Conservation (phyloP, 2,113 vertebrate genomes). For the Callorhinus ursinus region DNA sequence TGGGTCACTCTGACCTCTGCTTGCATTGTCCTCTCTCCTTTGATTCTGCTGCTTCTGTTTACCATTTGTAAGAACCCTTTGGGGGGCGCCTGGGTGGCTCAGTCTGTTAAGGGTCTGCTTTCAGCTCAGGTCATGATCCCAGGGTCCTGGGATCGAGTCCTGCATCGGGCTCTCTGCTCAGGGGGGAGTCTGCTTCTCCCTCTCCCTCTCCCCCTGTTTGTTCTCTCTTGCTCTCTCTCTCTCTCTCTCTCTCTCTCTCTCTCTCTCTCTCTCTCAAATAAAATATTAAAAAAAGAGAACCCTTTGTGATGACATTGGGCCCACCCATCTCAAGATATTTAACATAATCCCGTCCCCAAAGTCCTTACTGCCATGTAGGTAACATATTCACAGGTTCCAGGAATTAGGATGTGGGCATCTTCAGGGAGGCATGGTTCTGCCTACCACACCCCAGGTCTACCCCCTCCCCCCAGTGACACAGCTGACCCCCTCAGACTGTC, state of each 20-base stretch:
- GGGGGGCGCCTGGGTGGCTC: neutral
- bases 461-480: accelerated
- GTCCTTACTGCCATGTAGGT: neutral
- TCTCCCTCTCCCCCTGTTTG: neutral
- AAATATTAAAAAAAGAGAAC: neutral
- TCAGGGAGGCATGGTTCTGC: neutral
- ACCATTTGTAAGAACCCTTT: neutral
- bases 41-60: neutral
- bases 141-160: neutral
- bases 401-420: neutral
- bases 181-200: neutral
- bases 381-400: neutral
- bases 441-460: neutral
- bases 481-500: neutral
- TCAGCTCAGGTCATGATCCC: neutral
- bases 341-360: neutral
- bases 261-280: neutral
- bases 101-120: neutral
- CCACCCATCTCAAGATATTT: neutral
- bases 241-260: no score
- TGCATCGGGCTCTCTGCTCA: neutral
- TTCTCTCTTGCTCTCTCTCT: neutral
- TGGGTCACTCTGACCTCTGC: neutral
- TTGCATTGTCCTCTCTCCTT: neutral
- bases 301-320: neutral